phyloP scores from a whole-genome alignment of 2,113 vertebrate genomes.

The Morphnarchus princeps region DNA sequence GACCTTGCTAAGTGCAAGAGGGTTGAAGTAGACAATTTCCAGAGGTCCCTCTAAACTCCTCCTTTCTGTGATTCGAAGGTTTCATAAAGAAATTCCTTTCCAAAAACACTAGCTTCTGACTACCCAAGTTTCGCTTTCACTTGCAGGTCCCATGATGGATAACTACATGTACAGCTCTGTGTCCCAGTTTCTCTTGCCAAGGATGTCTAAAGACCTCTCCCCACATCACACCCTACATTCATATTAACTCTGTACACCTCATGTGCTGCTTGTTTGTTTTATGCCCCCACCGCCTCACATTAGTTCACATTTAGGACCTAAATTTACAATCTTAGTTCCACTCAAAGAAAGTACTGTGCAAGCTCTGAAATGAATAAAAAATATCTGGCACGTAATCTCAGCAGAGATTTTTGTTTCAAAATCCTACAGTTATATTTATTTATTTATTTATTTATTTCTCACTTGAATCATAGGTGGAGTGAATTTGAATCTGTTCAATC shows the following conservation, averaged over 20 bases:
- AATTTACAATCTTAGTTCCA: neutral
- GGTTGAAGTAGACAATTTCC: neutral
- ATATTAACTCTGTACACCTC: neutral
- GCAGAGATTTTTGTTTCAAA: neutral
- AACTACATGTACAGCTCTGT: neutral
- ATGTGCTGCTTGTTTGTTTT: neutral
- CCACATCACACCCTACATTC: neutral
- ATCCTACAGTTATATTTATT: neutral
- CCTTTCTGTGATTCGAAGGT: neutral
- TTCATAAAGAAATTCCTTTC: neutral
- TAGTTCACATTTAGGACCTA: neutral
- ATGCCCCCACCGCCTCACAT: fast-evolving
- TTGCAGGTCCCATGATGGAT: neutral
- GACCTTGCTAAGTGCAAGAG: neutral
- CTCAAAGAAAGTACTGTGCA: neutral
- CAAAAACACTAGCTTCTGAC: neutral
- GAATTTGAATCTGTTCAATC: neutral
- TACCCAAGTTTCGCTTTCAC: neutral
- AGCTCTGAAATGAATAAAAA: neutral
- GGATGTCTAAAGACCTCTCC: neutral
- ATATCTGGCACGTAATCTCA: neutral
- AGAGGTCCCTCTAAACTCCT: neutral
- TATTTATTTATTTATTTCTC: neutral
- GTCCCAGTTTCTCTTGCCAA: neutral
- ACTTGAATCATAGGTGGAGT: neutral